These are phyloP conservation scores for Agrilus cyanescens DNA, from an alignment of 2,888 invertebrate genomes.

Conservation along the genomic window DNA sequence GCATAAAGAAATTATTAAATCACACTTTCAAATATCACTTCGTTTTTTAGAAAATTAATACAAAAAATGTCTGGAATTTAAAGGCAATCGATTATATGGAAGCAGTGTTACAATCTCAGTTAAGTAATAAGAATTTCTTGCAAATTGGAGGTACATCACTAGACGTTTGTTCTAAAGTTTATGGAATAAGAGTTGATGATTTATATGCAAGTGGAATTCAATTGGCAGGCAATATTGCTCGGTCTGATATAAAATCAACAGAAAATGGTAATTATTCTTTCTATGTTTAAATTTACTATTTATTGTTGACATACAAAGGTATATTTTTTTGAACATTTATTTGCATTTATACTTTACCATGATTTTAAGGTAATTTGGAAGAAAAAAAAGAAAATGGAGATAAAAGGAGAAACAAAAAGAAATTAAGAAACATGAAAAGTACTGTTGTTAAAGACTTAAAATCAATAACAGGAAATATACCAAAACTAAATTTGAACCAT, in stretches of 20 bases:
- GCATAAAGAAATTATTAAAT: neutral
- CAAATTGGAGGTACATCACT: conserved; percentile 76
- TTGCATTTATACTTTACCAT: too few relatives aligned
- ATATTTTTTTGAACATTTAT: too few relatives aligned
- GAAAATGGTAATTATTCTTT: neutral
- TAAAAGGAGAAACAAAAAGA: conserved; percentile 17
- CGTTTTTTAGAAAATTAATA: conserved; percentile 64
- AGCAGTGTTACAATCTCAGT: conserved; percentile 53
- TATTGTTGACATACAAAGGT: too few relatives aligned
- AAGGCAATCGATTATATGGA: conserved; percentile 79
- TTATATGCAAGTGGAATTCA: conserved; percentile 70
- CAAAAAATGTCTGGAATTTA: conserved; percentile 80
- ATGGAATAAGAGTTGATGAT: conserved; percentile 76
- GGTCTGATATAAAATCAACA: conserved; percentile 10
- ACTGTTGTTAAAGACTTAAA: conserved; percentile 21
- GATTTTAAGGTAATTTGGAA: neutral
- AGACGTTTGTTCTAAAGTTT: conserved; percentile 82
- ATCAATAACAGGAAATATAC: conserved; percentile 17
- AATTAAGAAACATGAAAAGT: conserved; percentile 16
- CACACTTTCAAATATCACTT: neutral
- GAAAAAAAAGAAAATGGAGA: conserved; percentile 11
- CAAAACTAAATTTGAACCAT: conserved; percentile 22
- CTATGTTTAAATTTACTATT: too few relatives aligned
- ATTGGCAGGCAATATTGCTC: conserved; percentile 55
- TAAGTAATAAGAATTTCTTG: conserved; percentile 56